Percentiles rank a stretch among this genome's conserved stretches.
These are phyloP conservation scores for Pachyseris speciosa DNA, from an alignment of 64 coral and sea anemone species.

Conservation along the genomic window DNA sequence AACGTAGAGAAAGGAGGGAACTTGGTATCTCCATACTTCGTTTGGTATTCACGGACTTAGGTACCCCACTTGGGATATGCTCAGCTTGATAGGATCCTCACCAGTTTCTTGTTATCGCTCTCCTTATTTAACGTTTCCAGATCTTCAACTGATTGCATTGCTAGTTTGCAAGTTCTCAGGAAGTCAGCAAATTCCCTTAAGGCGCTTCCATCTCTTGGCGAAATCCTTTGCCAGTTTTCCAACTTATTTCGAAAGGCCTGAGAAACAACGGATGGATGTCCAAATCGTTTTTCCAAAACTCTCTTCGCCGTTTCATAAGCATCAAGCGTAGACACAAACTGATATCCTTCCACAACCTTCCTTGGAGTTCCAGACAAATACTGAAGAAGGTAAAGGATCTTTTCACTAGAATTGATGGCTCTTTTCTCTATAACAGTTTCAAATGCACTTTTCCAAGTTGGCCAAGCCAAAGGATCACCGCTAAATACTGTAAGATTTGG, in stretches of 20 bases:
- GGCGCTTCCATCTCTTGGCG: background rate
- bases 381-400: conserved; percentile 15
- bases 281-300: conserved; percentile 55
- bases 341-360: conserved; percentile 56
- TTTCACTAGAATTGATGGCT: background rate
- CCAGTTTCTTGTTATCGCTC: conserved; percentile 33
- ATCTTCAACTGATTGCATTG: background rate
- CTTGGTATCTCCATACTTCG: conserved; percentile 9
- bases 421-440: conserved; percentile 45
- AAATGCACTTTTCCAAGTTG: conserved; percentile 35
- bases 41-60: background rate
- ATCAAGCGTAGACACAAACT: conserved; percentile 34
- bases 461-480: conserved; percentile 42
- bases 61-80: conserved; percentile 29
- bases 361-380: conserved; percentile 47
- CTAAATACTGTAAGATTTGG: conserved; percentile 39
- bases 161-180: background rate
- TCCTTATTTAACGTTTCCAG: conserved; percentile 39
- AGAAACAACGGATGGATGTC: conserved; percentile 18
- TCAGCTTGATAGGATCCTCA: conserved; percentile 15
- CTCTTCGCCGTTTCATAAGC: conserved; percentile 46
- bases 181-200: conserved; percentile 19
- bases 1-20: conserved; percentile 24
- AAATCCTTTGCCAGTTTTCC: conserved; percentile 26
- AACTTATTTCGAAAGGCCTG: conserved; percentile 42